Percentiles rank a stretch among this genome's conserved stretches.
These are phyloP conservation scores for Falco peregrinus DNA, from an alignment of 2,797 vertebrate species.

Conservation along the genomic window DNA sequence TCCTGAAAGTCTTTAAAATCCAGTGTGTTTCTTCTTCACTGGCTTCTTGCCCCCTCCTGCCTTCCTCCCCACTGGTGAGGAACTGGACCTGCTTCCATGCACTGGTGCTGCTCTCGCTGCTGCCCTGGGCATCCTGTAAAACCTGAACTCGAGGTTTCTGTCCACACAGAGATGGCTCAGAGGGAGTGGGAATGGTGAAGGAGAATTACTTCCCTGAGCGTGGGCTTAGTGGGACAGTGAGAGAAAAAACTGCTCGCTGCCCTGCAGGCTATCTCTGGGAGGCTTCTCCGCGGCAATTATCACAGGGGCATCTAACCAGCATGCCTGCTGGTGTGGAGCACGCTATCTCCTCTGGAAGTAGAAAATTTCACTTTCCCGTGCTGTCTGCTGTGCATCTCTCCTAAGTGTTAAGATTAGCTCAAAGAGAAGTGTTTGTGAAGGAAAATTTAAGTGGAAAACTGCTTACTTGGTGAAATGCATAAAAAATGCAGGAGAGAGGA, in stretches of 20 bases:
- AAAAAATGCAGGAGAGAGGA: neutral
- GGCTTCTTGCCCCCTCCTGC: neutral
- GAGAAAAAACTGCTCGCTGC: neutral
- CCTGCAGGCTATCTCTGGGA: neutral
- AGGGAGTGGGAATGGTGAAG: neutral
- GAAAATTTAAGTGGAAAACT: neutral
- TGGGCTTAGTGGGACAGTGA: neutral
- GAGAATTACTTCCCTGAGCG: neutral
- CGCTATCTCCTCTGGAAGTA: neutral
- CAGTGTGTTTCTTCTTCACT: rapidly evolving
- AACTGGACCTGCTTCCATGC: rapidly evolving
- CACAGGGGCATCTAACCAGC: neutral
- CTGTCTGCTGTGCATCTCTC: neutral
- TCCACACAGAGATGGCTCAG: neutral
- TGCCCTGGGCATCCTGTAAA: neutral
- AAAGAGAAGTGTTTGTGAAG: neutral
- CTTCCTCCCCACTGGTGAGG: rapidly evolving
- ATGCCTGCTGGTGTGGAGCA: neutral
- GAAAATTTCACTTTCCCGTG: neutral
- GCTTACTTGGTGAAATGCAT: neutral
- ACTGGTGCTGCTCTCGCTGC: rapidly evolving
- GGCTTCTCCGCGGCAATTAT: neutral
- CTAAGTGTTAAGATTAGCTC: neutral
- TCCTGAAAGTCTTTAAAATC: neutral
- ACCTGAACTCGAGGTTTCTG: neutral